Base-by-base conservation (phyloP, 2,113 vertebrate genomes). In the Saguinus midas region DNA sequence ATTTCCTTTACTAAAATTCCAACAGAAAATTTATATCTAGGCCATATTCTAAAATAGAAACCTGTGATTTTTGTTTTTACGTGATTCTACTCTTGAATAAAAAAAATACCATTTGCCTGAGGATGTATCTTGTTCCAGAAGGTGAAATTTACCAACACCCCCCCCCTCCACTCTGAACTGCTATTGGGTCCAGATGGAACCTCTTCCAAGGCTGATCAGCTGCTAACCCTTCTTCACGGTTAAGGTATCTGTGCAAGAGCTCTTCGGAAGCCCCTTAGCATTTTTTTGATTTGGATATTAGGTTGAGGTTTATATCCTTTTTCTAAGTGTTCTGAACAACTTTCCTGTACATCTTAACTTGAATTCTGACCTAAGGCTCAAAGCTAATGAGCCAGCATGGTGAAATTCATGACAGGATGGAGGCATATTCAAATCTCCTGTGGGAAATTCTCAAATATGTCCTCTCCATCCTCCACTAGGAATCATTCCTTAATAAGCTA, bases 1-100 rank as follows among this genome's bases (percentile, higher is more conserved):
- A 43, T 91, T 84, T 94, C 90, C 32, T 23, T 95, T 40, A 90
- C 55, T 81, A 57, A 91, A 95, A 95, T 57, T 85, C 32, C 35
- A 91, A 97, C 48, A 91, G 43, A 79, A 96, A 89, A 72, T 93
- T 43, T 82, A 64, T 66, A 86, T 91, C n/a, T 91, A 92, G 35
- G 64, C 27, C 55, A 75, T 43, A 35, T 73, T 72, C 58, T 85
- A 93, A 96, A 95, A 85, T 85, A 78, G 68, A 76, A 45, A 21
- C 45, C 73, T 95, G 29, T 75, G 50, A 20, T 70, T 66, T 72
- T 61, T 21, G 20, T 16, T 81, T 88, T 91, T 32, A 43, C 32
- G 68, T 68, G 64, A 70, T 61, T 88, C 50, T 85, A 2, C 37
- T 88, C 20, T 52, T 48, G 50, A 88, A 80, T 88, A 81, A 87